phyloP scores from a whole-genome alignment of 2,888 invertebrate genomes.

The Aelia acuminata region DNA sequence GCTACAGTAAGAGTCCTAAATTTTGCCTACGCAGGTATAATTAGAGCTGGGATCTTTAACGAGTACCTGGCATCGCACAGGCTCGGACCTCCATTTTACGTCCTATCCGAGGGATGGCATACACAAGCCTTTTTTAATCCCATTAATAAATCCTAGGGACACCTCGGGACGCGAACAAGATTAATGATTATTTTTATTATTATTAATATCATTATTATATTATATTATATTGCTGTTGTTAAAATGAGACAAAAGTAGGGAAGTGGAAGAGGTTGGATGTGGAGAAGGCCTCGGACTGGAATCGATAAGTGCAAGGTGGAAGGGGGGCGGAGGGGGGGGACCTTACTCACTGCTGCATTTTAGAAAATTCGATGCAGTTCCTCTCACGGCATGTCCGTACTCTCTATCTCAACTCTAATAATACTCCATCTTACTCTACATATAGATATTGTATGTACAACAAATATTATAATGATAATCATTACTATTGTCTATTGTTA shows the following conservation, averaged over 20 bases:
- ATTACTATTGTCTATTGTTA: no score
- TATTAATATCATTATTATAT: neutral
- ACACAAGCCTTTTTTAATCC: no score
- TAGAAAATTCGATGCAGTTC: conserved; percentile 38
- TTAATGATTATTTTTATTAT: no score
- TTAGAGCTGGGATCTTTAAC: no score
- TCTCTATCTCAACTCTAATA: neutral
- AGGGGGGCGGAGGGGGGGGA: neutral
- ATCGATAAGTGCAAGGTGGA: conserved; percentile 30
- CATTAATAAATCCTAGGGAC: no score
- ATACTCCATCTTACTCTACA: neutral
- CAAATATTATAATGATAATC: no score
- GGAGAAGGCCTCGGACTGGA: neutral
- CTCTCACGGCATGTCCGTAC: neutral
- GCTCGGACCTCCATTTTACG: no score
- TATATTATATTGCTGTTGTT: neutral
- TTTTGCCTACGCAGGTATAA: no score
- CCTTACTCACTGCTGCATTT: neutral
- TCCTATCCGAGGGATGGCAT: no score
- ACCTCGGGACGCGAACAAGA: no score
- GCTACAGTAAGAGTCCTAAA: no score
- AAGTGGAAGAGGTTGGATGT: conserved; percentile 29
- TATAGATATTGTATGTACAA: neutral
- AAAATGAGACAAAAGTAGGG: conserved; percentile 17
- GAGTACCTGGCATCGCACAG: no score